Percentiles rank a stretch among this genome's conserved stretches.
phyloP scores from a whole-genome alignment of 1,140 invertebrate species.

The Drosophila quadrilineata region DNA sequence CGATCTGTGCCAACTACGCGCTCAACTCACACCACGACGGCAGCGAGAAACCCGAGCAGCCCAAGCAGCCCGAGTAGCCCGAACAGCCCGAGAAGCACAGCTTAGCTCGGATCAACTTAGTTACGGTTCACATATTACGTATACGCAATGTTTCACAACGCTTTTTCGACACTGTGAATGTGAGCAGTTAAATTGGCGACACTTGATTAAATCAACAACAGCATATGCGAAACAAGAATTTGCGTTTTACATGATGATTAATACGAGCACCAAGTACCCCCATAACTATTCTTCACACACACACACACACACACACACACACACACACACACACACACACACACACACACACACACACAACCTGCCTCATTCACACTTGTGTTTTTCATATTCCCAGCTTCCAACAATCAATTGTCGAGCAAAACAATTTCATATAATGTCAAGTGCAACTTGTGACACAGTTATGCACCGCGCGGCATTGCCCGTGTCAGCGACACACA shows the following conservation, averaged over 20 bases:
- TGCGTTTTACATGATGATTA: slow-evolving; percentile 51
- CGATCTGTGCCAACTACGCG: slow-evolving; percentile 65
- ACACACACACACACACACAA: background rate
- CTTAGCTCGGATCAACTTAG: background rate
- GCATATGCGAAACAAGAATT: slow-evolving; percentile 50
- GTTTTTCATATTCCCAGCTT: slow-evolving; percentile 16
- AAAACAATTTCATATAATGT: slow-evolving; percentile 65
- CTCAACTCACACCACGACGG: slow-evolving; percentile 68
- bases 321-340: background rate
- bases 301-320: background rate
- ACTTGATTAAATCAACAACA: slow-evolving; percentile 71
- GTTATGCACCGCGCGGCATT: background rate
- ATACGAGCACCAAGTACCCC: too few species aligned
- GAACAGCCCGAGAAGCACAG: slow-evolving; percentile 4
- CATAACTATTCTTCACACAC: background rate
- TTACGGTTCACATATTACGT: slow-evolving; percentile 46
- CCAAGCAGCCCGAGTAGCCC: background rate
- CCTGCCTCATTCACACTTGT: slow-evolving; percentile 3
- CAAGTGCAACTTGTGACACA: slow-evolving; percentile 59
- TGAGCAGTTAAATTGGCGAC: slow-evolving; percentile 55
- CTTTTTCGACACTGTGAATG: slow-evolving; percentile 18
- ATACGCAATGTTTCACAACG: slow-evolving; percentile 56
- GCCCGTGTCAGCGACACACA: background rate
- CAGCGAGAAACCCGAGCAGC: too few species aligned
- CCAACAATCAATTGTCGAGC: slow-evolving; percentile 41